Evolutionary conservation across 2,888 invertebrate genomes (phyloP), one percentile per base, ranked within the genome.

Genomic region (Sarcophaga variegata): DNA sequence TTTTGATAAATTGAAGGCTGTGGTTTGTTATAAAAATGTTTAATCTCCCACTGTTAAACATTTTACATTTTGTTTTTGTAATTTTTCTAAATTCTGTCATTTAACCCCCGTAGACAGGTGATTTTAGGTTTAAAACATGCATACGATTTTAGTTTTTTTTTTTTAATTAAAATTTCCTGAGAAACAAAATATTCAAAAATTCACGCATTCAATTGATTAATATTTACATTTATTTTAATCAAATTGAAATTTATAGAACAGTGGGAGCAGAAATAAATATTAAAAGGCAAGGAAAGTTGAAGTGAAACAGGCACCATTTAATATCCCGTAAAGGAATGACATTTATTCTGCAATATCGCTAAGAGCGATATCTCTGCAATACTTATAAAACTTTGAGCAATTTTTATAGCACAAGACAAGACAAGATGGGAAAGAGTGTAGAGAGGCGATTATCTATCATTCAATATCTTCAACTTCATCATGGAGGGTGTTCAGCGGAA

Each of bases 1-100:
- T 83, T 86, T 80, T 72, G 82, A 83, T 86, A 83, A 83, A 86
- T 80, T 79, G 86, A 83, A 86, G 82, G 86, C 67, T 86, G 37
- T 60, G 62, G 70, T 62, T 62, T 62, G 62, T 79, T 60, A 74
- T n/a, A 47, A 54, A 54, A 81, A 11, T 22, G 27, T 78, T 75
- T 60, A 63, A 77, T 78, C 62, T 77, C 81, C 81, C 71, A 81
- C 81, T 81, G 85, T 60, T 69, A 67, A 3, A 45, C 20, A 66
- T 71, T 64, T 47, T 25, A 4, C 66, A 17, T 54, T 14, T 25
- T 4, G 54, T 49, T 74, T 54, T 47, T 76, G 20, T 47, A 60
- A 62, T 22, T 54, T 54, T 54, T 54, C 37, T 12, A 54, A 54
- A 66, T 78, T 62, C 14, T 69, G 20, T 49, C 22, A 59, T 71